Base-by-base conservation (phyloP, 1,140 invertebrate genomes). In the Patella vulgata region DNA sequence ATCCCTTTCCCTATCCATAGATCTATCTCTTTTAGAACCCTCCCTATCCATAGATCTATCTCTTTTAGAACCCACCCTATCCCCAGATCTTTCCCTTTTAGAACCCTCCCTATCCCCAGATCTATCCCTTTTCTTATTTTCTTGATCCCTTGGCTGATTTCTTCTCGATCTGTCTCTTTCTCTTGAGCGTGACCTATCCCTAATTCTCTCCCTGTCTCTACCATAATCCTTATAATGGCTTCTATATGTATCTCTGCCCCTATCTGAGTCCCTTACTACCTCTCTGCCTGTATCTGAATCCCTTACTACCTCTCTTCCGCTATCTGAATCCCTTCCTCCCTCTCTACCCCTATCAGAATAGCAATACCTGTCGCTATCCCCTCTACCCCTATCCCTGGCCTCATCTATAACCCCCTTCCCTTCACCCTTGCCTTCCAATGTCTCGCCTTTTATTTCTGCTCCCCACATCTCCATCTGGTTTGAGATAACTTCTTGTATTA, bases 381-480 rank as follows among this genome's bases (percentile, higher is more conserved):
- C 12, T 5, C 17, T 17, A 21, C 3, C 42, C n/a, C 3, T 44
- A 23, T 44, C n/a, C 42, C 42, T 44, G n/a, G 42, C n/a, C 6
- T 5, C 23, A 23, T 21, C 44, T 21, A 19, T 23, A 21, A 31
- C 42, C 48, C 44, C 23, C 12, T 25, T 9, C 56, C 27, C 31
- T 8, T 50, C 36, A 12, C 36, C 33, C 12, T 59, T 28, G 30
- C 53, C 57, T 39, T 62, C 21, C 48, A 47, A 58, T 17, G 59
- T 33, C 19, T 50, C 48, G 14, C 33, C 44, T 25, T 60, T 50
- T 0, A 19, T 30, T n/a, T 36, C 50, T 8, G 62, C 54, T n/a
- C 52, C 62, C 91, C 93, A 70, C 89, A 92, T 79, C 88, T 78
- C 71, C 50, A 77, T 75, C 56, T 82, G 79, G 50, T 82, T 82